phyloP scores from a whole-genome alignment of 2,888 invertebrate genomes.

The Crepidodera aurea region DNA sequence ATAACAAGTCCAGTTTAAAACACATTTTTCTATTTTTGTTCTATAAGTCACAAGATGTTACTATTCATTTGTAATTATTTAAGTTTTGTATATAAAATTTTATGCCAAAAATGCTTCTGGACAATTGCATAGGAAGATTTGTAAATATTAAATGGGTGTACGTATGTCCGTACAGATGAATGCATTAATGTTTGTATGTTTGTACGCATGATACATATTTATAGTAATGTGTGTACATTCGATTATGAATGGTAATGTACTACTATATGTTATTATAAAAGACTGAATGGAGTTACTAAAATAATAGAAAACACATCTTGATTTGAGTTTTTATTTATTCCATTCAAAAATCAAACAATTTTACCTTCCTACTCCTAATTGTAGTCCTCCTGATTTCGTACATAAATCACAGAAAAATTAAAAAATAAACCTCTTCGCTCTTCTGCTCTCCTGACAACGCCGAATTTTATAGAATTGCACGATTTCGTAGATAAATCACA shows the following conservation, averaged over 20 bases:
- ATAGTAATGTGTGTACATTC: conserved; percentile 63
- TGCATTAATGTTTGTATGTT: conserved; percentile 53
- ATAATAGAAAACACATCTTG: conserved; percentile 53
- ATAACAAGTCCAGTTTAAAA: conserved; percentile 51
- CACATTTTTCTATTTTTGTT: conserved; percentile 36
- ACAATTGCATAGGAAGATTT: conserved; percentile 57
- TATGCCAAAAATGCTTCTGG: conserved; percentile 55
- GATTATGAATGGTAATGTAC: conserved; percentile 63
- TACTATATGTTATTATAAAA: conserved; percentile 64
- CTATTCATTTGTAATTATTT: conserved; percentile 47
- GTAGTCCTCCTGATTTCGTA: too few relatives aligned
- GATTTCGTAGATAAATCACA: too few relatives aligned
- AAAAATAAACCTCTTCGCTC: too few relatives aligned
- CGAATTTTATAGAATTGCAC: too few relatives aligned
- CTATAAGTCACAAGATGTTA: conserved; percentile 40
- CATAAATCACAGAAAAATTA: too few relatives aligned
- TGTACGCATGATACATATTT: conserved; percentile 60
- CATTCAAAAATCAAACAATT: too few relatives aligned
- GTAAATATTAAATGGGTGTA: conserved; percentile 57
- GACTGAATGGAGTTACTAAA: conserved; percentile 65
- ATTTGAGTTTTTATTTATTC: conserved; percentile 32
- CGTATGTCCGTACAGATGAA: conserved; percentile 46
- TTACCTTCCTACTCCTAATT: too few relatives aligned
- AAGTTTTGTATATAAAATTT: conserved; percentile 49
- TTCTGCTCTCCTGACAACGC: too few relatives aligned